phyloP scores from a whole-genome alignment of 1,140 invertebrate species.

The Aphaenogaster floridana region DNA sequence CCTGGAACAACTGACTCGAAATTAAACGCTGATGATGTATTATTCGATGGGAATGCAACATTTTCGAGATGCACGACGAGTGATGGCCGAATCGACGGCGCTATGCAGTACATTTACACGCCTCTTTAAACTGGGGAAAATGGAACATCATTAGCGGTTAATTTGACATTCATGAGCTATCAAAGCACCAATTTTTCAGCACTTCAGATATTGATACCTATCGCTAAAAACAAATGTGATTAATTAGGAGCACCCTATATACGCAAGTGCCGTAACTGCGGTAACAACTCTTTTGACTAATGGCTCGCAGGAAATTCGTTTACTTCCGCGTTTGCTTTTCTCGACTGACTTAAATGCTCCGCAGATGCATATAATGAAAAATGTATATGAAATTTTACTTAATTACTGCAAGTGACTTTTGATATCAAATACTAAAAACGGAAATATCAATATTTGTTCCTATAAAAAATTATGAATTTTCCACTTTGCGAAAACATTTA shows the following conservation, averaged over 20 bases:
- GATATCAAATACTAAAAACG: neutral
- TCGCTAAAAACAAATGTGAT: conserved; percentile 26
- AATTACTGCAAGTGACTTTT: neutral
- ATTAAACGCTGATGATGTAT: conserved; percentile 14
- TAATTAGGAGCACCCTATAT: conserved; percentile 41
- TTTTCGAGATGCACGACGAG: neutral
- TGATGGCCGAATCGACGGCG: conserved; percentile 2
- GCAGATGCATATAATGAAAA: conserved; percentile 24
- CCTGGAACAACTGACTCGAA: neutral
- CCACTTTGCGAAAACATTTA: neutral
- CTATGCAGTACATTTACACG: conserved; percentile 13
- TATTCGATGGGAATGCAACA: conserved; percentile 17
- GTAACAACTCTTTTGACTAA: conserved; percentile 58
- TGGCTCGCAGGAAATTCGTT: conserved; percentile 47
- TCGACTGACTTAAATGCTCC: conserved; percentile 9
- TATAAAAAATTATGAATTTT: neutral
- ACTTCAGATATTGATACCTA: neutral
- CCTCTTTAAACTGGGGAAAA: neutral
- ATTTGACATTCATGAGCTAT: conserved; percentile 1
- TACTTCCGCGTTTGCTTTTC: conserved; percentile 15
- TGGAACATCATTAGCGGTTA: conserved; percentile 22
- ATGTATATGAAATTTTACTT: conserved; percentile 33
- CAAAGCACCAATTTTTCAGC: neutral
- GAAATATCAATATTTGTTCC: neutral
- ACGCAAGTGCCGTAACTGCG: conserved; percentile 2